phyloP scores from a whole-genome alignment of 2,888 invertebrate species.

The Chrysopilus asiliformis region DNA sequence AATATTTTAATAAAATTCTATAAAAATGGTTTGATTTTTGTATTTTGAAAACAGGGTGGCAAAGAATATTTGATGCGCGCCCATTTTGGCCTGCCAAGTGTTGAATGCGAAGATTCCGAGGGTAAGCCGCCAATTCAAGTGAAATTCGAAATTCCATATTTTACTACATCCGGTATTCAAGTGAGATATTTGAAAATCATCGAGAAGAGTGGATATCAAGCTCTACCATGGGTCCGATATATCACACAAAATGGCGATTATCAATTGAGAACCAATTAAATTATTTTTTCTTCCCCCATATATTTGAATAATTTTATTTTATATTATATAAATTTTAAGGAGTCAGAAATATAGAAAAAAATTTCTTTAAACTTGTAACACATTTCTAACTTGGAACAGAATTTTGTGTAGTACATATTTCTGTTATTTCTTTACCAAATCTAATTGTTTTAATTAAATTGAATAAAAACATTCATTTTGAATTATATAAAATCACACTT shows the following conservation, averaged over 20 bases:
- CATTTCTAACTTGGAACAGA: too few relatives aligned
- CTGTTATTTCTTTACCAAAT: too few relatives aligned
- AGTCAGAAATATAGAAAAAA: too few relatives aligned
- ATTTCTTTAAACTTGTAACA: too few relatives aligned
- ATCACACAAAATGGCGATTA: constrained; percentile 99
- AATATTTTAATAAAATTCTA: constrained; percentile 22
- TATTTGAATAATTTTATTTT: too few relatives aligned
- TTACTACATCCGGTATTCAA: constrained; percentile 97
- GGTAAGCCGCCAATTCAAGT: constrained; percentile 97
- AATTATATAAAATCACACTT: too few relatives aligned
- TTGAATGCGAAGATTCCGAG: constrained; percentile 85
- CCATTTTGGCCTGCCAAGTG: constrained; percentile 93
- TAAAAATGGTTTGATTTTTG: neutral
- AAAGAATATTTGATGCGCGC: constrained; percentile 98
- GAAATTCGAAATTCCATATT: constrained; percentile 98
- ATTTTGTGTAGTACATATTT: too few relatives aligned
- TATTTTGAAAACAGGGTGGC: constrained; percentile 50
- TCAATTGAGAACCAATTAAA: constrained; percentile 79
- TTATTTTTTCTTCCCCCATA: too few relatives aligned
- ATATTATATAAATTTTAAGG: too few relatives aligned
- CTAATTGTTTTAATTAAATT: too few relatives aligned
- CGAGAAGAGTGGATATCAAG: constrained; percentile 98
- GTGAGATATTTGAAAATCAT: constrained; percentile 93
- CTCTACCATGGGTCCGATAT: constrained; percentile 97
- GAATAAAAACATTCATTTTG: too few relatives aligned